Evolutionary conservation across 2,113 vertebrate genomes (phyloP).

Genomic region (Cebus imitator): DNA sequence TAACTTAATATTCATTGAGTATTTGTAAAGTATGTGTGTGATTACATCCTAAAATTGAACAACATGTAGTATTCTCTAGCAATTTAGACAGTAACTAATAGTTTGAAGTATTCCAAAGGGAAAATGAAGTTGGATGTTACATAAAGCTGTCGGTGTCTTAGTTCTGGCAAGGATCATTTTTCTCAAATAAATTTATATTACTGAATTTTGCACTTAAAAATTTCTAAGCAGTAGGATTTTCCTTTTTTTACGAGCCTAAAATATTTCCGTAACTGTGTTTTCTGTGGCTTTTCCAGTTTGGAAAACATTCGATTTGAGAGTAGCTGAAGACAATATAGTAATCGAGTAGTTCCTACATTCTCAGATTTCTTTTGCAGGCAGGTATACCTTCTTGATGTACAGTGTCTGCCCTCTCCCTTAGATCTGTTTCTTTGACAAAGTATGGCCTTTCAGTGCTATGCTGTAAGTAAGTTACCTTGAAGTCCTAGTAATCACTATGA

Average conservation of each 20-base stretch:
- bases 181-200: background rate
- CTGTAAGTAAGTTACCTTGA: background rate
- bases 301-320: background rate
- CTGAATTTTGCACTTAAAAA: background rate
- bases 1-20: background rate
- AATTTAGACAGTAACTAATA: background rate
- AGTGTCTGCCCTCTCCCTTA: background rate
- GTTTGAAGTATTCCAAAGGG: background rate
- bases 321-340: background rate
- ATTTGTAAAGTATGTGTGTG: background rate
- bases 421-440: background rate
- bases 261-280: background rate
- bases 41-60: background rate
- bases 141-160: background rate
- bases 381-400: background rate
- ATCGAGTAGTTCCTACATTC: background rate
- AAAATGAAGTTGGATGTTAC: background rate
- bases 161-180: background rate
- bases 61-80: background rate
- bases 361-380: background rate
- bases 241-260: background rate
- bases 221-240: background rate
- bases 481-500: background rate
- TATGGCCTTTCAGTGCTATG: background rate
- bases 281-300: background rate